phyloP scores from a whole-genome alignment of 2,888 invertebrate genomes.

The Mimachlamys varia region DNA sequence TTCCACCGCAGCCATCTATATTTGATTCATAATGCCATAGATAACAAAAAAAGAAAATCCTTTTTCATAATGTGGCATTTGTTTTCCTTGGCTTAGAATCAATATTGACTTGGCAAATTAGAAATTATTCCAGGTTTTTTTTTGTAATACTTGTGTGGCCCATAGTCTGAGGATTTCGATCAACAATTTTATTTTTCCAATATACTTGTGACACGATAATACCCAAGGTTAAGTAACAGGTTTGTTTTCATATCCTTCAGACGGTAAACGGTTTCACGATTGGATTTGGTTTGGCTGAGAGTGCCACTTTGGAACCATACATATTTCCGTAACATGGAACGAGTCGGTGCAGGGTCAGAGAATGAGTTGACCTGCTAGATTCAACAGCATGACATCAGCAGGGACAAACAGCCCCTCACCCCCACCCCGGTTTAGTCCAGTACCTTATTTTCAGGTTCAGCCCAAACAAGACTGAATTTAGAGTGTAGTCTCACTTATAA shows the following conservation, averaged over 20 bases:
- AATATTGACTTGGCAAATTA: slow-evolving; percentile 26
- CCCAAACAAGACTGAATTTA: too few relatives aligned
- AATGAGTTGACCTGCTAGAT: too few relatives aligned
- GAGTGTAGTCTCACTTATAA: background rate
- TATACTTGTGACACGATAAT: slow-evolving; percentile 16
- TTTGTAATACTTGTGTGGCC: background rate
- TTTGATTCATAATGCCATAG: slow-evolving; percentile 8
- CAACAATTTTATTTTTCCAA: background rate
- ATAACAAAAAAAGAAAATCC: slow-evolving; percentile 26
- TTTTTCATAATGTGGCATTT: slow-evolving; percentile 28
- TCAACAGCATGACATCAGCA: too few relatives aligned
- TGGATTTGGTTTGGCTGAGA: background rate
- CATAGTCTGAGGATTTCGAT: slow-evolving; percentile 14
- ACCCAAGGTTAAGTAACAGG: background rate
- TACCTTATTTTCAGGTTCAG: too few relatives aligned
- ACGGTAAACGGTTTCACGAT: background rate
- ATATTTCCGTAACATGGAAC: background rate
- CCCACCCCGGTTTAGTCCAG: too few relatives aligned
- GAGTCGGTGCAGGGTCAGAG: too few relatives aligned
- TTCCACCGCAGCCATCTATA: background rate
- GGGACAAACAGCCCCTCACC: too few relatives aligned
- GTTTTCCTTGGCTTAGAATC: slow-evolving; percentile 28
- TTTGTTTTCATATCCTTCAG: slow-evolving; percentile 22
- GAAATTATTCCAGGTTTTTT: slow-evolving; percentile 1
- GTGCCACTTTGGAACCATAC: background rate